Conservation (phyloP, 2,113 vertebrate species). For the Grantiella picta region DNA sequence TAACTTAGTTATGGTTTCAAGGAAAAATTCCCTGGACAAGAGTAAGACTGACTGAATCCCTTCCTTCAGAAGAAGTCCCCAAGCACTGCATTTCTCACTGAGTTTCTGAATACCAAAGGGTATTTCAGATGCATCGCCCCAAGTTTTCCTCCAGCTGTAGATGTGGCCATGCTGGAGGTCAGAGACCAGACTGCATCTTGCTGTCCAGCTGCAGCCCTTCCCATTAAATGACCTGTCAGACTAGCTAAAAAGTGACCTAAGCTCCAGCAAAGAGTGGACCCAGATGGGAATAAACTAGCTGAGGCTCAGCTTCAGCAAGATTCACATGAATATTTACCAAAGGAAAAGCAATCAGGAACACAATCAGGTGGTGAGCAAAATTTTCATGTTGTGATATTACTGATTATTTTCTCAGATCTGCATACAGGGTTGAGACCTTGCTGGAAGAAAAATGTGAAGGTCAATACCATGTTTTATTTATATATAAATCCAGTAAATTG, state of each 20-base stretch:
- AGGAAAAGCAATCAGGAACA: not conserved
- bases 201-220: not conserved
- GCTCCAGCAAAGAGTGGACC: not conserved
- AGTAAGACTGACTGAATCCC: not conserved
- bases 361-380: not conserved
- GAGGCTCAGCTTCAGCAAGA: not conserved
- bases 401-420: not conserved
- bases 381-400: not conserved
- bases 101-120: not conserved
- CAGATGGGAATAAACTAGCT: not conserved
- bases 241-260: not conserved
- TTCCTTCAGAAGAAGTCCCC: not conserved
- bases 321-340: not conserved
- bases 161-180: not conserved
- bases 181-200: not conserved
- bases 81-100: not conserved
- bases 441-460: not conserved
- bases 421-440: not conserved
- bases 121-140: not conserved
- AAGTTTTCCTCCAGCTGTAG: not conserved
- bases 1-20: not conserved
- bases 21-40: not conserved
- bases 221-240: not conserved
- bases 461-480: not conserved
- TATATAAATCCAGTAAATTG: not conserved